A percentile compares a stretch with the other conserved stretches of the same genome.
These are phyloP conservation scores for Porites evermanni DNA, from an alignment of 92 coral and sea anemone species.

Conservation along the genomic window DNA sequence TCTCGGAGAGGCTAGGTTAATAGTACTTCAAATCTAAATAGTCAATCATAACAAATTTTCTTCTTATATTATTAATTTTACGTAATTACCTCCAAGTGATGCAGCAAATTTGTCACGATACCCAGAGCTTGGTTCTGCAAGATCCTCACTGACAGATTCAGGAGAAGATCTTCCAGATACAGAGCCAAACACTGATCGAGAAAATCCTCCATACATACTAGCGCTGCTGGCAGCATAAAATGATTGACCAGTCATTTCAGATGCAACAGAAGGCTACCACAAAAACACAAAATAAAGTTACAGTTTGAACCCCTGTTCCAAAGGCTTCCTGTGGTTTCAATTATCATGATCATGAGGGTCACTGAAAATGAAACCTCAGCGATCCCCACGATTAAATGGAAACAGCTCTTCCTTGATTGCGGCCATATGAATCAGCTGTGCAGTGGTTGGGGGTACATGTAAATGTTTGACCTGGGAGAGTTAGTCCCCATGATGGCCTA, in stretches of 20 bases:
- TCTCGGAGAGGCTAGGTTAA: too few species aligned
- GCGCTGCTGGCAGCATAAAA: constrained; percentile 99
- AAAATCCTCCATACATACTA: constrained; percentile 98
- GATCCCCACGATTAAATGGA: too few species aligned
- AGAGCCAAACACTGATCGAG: constrained; percentile 96
- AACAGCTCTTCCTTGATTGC: too few species aligned
- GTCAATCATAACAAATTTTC: too few species aligned
- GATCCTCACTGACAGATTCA: constrained; percentile 94
- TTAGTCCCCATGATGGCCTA: too few species aligned
- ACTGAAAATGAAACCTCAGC: too few species aligned
- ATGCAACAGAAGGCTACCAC: constrained; percentile 66
- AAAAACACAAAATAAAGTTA: neutral
- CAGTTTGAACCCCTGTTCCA: neutral
- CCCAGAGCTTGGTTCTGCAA: constrained; percentile 87
- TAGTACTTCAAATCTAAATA: too few species aligned
- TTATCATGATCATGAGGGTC: too few species aligned
- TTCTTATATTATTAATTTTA: neutral
- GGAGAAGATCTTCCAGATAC: constrained; percentile 98
- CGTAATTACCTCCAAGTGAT: constrained; percentile 84
- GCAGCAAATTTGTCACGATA: constrained; percentile 90
- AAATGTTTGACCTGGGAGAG: too few species aligned
- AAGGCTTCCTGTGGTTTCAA: neutral
- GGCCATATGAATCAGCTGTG: too few species aligned
- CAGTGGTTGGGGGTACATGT: too few species aligned
- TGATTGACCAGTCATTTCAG: constrained; percentile 88